These are phyloP conservation scores for Platorchestia sp. DNA, from an alignment of 1,140 invertebrate genomes.

Conservation along the genomic window DNA sequence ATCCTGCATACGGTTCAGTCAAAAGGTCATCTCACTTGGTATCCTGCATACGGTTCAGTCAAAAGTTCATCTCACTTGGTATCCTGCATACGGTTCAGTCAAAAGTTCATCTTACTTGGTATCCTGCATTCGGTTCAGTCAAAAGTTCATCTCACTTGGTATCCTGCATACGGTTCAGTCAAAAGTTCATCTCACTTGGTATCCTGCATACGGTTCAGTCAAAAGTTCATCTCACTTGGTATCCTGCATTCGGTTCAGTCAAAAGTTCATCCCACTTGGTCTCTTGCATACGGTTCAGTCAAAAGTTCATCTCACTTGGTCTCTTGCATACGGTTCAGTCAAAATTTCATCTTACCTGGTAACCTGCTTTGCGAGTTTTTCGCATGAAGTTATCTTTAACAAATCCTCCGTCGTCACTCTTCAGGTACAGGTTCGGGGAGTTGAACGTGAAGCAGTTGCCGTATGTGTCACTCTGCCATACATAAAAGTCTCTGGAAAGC, in stretches of 20 bases:
- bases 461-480: slow-evolving; percentile 64
- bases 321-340: not conserved
- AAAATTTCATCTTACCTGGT: slow-evolving; percentile 54
- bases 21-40: no score
- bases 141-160: no score
- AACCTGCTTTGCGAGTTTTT: slow-evolving; percentile 58
- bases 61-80: no score
- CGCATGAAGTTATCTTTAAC: slow-evolving; percentile 49
- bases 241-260: slow-evolving; percentile 57
- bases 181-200: not conserved
- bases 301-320: not conserved
- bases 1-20: no score
- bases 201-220: not conserved
- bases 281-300: no score
- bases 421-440: slow-evolving; percentile 58
- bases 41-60: no score
- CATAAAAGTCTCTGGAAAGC: slow-evolving; percentile 58
- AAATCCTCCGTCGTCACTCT: slow-evolving; percentile 44
- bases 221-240: slow-evolving; percentile 53
- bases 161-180: no score
- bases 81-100: no score
- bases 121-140: no score
- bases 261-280: no score
- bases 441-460: slow-evolving; percentile 70
- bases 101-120: no score